phyloP scores from a whole-genome alignment of 1,140 invertebrate genomes.

The Trachymyrmex cornetzi region DNA sequence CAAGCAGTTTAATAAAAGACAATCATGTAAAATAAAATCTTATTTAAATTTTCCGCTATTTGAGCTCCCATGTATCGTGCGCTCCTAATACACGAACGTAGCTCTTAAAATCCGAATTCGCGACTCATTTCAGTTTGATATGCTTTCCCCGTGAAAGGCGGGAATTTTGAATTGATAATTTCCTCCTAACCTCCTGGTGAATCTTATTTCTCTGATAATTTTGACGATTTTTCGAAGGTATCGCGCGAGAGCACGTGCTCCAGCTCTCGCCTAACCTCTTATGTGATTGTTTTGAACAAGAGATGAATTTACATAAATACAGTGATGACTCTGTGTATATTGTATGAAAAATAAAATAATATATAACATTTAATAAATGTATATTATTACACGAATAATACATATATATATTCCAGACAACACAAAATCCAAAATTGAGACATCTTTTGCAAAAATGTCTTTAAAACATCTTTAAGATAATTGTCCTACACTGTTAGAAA shows the following conservation, averaged over 20 bases:
- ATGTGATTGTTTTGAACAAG: background rate
- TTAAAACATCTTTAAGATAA: too few species aligned
- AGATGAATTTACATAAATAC: background rate
- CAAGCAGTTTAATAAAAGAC: background rate
- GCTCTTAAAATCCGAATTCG: slow-evolving; percentile 9
- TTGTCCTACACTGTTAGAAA: too few species aligned
- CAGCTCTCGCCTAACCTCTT: background rate
- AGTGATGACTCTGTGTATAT: background rate
- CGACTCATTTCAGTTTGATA: slow-evolving; percentile 7
- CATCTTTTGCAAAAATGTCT: too few species aligned
- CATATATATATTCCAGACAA: too few species aligned
- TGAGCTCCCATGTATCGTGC: background rate
- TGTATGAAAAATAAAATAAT: background rate
- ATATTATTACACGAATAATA: too few species aligned
- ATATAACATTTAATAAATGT: background rate
- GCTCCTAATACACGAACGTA: background rate
- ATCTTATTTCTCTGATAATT: background rate
- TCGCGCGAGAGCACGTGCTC: background rate
- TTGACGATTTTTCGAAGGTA: slow-evolving; percentile 33
- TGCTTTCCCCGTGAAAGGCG: background rate
- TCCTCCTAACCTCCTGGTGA: background rate
- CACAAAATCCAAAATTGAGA: too few species aligned
- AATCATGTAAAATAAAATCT: background rate
- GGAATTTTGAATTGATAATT: background rate
- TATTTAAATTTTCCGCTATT: slow-evolving; percentile 7